A percentile compares a stretch with the other conserved stretches of the same genome.
These are phyloP conservation scores for Saturnia japonica DNA, from an alignment of 2,888 invertebrate species.

Conservation along the genomic window DNA sequence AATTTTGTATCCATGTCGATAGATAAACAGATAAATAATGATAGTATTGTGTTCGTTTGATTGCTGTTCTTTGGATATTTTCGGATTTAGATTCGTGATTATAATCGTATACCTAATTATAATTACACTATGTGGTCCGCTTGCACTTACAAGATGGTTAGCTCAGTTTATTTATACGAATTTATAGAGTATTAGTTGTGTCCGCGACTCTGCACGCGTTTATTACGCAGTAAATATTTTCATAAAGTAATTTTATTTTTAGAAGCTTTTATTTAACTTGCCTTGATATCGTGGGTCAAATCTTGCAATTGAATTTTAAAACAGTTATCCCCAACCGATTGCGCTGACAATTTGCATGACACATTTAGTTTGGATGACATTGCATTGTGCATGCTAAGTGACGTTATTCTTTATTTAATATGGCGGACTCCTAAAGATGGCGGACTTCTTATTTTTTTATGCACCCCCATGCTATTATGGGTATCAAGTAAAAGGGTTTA, in stretches of 20 bases:
- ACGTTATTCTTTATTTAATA: too few relatives aligned
- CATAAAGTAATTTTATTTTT: neutral
- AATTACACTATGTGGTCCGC: neutral
- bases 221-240: neutral
- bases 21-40: constrained; percentile 3
- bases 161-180: neutral
- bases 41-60: constrained; percentile 6
- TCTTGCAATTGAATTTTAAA: too few relatives aligned
- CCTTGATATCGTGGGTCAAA: too few relatives aligned
- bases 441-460: too few relatives aligned
- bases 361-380: too few relatives aligned
- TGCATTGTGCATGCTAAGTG: too few relatives aligned
- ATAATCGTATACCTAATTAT: neutral
- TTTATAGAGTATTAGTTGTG: neutral
- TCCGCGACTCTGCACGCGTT: too few relatives aligned
- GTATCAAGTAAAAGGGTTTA: too few relatives aligned
- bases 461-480: too few relatives aligned
- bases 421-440: too few relatives aligned
- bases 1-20: neutral
- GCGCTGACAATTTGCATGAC: too few relatives aligned
- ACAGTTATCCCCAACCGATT: too few relatives aligned
- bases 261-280: neutral
- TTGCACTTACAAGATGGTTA: neutral
- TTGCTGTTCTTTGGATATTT: neutral
- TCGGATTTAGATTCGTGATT: neutral